Evolutionary conservation across 1,140 invertebrate genomes (phyloP), one percentile per base, ranked within the genome.

Genomic region (Trichomalopsis sarcophagae): DNA sequence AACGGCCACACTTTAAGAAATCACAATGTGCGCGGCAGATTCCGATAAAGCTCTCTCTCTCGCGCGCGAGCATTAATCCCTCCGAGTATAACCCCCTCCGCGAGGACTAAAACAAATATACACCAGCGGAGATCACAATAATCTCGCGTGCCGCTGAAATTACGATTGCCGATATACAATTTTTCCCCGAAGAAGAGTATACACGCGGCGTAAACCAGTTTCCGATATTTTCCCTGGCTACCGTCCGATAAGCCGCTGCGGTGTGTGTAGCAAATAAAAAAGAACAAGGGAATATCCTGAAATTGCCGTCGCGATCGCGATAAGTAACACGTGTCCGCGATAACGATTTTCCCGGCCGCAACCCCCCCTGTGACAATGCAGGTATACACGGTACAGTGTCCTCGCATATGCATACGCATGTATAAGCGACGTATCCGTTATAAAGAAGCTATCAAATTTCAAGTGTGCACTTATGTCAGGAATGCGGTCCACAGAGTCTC

Each of bases 381-480:
- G 21, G 17, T n/a, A 62, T 7, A 36, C 33, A 36, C 33, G 27
- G 27, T 27, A 27, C 33, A 21, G 55, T 71, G 10, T 71, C 21
- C 13, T 14, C 68, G 68, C 9, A 10, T 75, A 21, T 10, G 14
- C 17, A 40, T 30, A 30, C 73, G 33, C 21, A 27, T 27, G 27
- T 27, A 27, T 27, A 27, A 27, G 27, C 27, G 27, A 1, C 27
- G 33, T 80, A 55, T 68, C 66, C 74, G 71, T 74, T 86, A 87
- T 77, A 81, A 88, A 89, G 89, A 88, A 89, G 89, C 87, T 89
- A 90, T 91, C 89, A 90, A 91, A 91, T 91, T 91, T 91, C 90
- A 89, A 86, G 82, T 89, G 71, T 87, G 86, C 84, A 87, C 88
- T 87, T 86, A 36, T 21, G 69, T 86, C 87, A 86, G 89, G 90